Evolutionary conservation across 92 coral and sea anemone species (phyloP), one percentile per base, ranked within the genome.

Genomic region (Phenganax stokvisi): DNA sequence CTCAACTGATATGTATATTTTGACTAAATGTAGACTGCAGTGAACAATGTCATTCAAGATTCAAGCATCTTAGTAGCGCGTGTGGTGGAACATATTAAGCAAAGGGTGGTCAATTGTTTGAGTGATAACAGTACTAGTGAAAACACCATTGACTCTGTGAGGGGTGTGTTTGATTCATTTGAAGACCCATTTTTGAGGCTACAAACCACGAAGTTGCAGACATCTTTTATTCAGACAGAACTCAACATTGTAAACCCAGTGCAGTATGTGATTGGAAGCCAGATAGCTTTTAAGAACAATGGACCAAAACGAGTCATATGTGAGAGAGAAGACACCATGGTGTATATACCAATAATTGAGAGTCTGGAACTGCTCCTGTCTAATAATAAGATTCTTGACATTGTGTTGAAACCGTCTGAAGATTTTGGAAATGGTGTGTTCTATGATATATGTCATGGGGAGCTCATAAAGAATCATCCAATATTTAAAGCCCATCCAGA

Each of bases 371-470:
- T 13, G 65, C 65, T 59, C 25, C 65, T 59, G 16, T 59, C 65
- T 13, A 59, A 59, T 59, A 13, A 20, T 13, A 59, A 20, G 65
- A 59, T 59, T 59, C 25, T 59, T 59, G 65, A 59, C 16, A 13
- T 59, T 59, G 27, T 59, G 16, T 13, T 59, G 16, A 59, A 25
- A 13, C 65, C 16, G 16, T 13, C 65, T 13, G 27, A 59, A 25
- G 27, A 59, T 13, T 59, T 13, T 59, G 27, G 27, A 59, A 25
- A 59, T 59, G 65, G 65, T 20, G 25, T 59, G 25, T 59, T 59
- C n/a, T 59, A 59, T 59, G 65, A 59, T 59, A 59, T 59, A 13
- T 59, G 65, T 59, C n/a, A 59, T 59, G 65, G 65, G 25, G 65
- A 59, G 25, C 25, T 13, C 25, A 13, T 59, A 13, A 59, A 59